Evolutionary conservation across 2,113 vertebrate species (phyloP), one percentile per base, ranked within the genome.

Genomic region (Sterna hirundo): DNA sequence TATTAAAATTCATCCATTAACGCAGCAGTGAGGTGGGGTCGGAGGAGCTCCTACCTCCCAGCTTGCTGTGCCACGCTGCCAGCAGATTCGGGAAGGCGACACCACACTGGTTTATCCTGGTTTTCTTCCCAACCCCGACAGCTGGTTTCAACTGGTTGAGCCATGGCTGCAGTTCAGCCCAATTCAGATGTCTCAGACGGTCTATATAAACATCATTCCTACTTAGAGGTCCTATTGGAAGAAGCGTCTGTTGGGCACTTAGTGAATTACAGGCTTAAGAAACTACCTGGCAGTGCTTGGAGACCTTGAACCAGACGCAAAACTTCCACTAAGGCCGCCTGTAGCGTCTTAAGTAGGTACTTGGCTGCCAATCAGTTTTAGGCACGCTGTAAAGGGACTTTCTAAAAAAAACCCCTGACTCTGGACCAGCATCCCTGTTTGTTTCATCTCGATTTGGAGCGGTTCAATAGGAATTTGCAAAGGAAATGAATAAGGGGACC

Each of bases 241-340:
- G 86, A 72, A 62, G 86, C n/a, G 52, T 80, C 75, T 86, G 62
- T 80, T 92, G 95, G 93, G 92, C 88, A 93, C 68, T 86, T 65
- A 25, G 88, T 88, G 94, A 97, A 95, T 95, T 94, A 81, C 51
- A 81, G 93, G 86, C 93, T 92, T 94, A 54, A 94, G 76, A 90
- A 93, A 92, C 51, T 91, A 94, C 94, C 96, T 88, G 91, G 94
- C 93, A 97, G 38, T 16, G 72, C 42, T 58, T 54, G 44, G 49
- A 95, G 81, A 78, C 86, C 88, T 88, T 71, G 60, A 94, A 92
- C 72, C 86, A 94, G 91, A 62, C 17, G 0, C 64, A 91, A 75
- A 95, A 70, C 88, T 92, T 94, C 93, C 72, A 91, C 91, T 78
- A 54, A 81, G 25, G 68, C 86, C 62, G 78, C 88, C 91, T 88